These are phyloP conservation scores for Probosciger aterrimus DNA, from an alignment of 2,113 vertebrate species.

Conservation along the genomic window DNA sequence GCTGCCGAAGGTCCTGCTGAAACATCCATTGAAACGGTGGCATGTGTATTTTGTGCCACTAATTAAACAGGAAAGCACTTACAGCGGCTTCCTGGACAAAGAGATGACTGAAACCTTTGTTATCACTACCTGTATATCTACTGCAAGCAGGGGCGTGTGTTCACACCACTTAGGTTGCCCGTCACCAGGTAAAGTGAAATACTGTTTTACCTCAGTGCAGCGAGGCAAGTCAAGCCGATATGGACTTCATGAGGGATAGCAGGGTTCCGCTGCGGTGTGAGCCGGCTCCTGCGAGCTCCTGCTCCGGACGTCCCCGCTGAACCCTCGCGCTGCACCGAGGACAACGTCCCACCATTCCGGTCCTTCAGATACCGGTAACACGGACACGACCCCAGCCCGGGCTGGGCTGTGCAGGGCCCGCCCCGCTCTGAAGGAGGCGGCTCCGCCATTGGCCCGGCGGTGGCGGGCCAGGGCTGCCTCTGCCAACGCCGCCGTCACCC, in stretches of 20 bases:
- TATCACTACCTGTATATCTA: background rate
- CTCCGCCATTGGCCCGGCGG: background rate
- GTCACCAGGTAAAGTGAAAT: background rate
- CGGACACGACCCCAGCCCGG: rapidly evolving
- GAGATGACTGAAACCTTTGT: background rate
- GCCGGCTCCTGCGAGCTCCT: background rate
- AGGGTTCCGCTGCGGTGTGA: rapidly evolving
- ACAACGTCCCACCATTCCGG: rapidly evolving
- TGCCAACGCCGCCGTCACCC: background rate
- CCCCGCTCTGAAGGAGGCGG: background rate
- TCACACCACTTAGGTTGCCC: background rate
- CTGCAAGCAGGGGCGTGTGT: background rate
- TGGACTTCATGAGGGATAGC: rapidly evolving
- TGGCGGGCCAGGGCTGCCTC: background rate
- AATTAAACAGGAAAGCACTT: background rate
- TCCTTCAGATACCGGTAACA: background rate
- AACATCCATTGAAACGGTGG: background rate
- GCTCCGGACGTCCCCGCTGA: background rate
- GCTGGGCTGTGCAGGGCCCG: background rate
- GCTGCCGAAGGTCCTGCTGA: background rate
- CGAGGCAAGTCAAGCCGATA: background rate
- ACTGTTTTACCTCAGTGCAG: background rate
- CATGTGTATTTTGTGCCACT: background rate
- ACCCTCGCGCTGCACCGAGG: too few species aligned
- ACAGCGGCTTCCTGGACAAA: background rate